Evolutionary conservation across 2,888 invertebrate genomes (phyloP).

Genomic region (Eudemis profundana): DNA sequence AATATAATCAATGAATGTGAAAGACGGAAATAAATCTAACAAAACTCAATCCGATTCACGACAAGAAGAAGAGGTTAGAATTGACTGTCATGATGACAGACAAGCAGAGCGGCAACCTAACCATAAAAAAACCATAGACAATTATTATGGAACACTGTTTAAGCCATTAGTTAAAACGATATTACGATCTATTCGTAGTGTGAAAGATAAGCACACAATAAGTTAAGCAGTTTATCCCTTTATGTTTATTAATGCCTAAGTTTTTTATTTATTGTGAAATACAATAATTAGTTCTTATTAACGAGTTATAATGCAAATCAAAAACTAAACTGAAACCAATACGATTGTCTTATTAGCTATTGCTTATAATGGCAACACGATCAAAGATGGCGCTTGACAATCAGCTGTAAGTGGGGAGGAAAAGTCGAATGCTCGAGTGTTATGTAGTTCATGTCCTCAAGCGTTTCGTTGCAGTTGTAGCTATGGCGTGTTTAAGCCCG

Average conservation of each 20-base stretch:
- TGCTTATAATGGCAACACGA: constrained; percentile 54
- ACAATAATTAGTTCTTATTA: too few species aligned
- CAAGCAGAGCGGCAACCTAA: constrained; percentile 21
- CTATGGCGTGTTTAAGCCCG: constrained; percentile 94
- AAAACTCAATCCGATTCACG: not conserved
- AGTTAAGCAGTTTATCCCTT: not conserved
- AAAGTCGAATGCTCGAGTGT: constrained; percentile 76
- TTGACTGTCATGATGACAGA: not conserved
- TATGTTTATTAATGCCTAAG: not conserved
- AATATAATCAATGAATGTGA: too few species aligned
- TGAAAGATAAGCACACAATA: not conserved
- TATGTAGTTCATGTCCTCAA: constrained; percentile 84
- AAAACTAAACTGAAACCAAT: too few species aligned
- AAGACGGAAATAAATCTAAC: not conserved
- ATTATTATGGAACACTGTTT: not conserved
- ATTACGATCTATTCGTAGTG: too few species aligned
- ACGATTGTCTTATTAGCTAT: not conserved
- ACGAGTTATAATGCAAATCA: too few species aligned
- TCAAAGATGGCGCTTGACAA: constrained; percentile 73
- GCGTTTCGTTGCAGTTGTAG: constrained; percentile 89
- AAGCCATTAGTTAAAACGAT: not conserved
- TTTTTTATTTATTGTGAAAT: not conserved
- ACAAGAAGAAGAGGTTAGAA: not conserved
- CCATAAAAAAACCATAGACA: constrained; percentile 1
- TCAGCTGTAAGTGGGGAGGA: constrained; percentile 85